These are phyloP conservation scores for Cyanoramphus novaezelandiae DNA, from an alignment of 2,113 vertebrate genomes.

Conservation along the genomic window DNA sequence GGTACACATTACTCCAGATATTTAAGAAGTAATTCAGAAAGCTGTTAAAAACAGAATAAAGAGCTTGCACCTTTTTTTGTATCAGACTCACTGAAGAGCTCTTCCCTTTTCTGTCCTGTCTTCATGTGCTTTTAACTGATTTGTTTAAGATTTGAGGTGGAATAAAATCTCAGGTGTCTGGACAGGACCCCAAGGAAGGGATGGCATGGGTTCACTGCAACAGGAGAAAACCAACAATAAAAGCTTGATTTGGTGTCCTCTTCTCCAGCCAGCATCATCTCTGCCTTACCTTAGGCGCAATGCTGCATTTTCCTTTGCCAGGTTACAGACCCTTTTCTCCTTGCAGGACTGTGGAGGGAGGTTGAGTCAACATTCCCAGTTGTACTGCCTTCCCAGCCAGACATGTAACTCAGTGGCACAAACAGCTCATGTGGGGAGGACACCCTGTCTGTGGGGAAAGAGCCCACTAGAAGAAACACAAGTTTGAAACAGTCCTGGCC, in stretches of 20 bases:
- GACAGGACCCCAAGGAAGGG: background rate
- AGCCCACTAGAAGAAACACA: background rate
- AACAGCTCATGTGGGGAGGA: background rate
- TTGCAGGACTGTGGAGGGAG: background rate
- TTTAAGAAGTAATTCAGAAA: background rate
- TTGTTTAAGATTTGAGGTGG: background rate
- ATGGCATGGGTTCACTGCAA: accelerated
- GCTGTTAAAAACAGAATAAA: background rate
- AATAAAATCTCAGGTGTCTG: background rate
- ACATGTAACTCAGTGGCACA: background rate
- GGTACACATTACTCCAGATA: background rate
- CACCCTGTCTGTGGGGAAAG: background rate
- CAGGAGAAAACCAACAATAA: background rate
- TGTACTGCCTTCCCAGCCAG: background rate
- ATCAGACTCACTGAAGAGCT: background rate
- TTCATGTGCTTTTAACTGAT: background rate
- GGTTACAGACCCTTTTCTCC: background rate
- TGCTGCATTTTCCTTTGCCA: background rate
- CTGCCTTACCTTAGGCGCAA: accelerated
- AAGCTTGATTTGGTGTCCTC: background rate
- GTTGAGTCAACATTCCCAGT: accelerated
- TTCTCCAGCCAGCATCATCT: background rate
- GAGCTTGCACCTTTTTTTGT: background rate
- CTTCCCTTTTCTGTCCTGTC: background rate
- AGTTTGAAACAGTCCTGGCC: background rate